These are phyloP conservation scores for Caretta caretta DNA, from an alignment of 2,113 vertebrate species.

Conservation along the genomic window DNA sequence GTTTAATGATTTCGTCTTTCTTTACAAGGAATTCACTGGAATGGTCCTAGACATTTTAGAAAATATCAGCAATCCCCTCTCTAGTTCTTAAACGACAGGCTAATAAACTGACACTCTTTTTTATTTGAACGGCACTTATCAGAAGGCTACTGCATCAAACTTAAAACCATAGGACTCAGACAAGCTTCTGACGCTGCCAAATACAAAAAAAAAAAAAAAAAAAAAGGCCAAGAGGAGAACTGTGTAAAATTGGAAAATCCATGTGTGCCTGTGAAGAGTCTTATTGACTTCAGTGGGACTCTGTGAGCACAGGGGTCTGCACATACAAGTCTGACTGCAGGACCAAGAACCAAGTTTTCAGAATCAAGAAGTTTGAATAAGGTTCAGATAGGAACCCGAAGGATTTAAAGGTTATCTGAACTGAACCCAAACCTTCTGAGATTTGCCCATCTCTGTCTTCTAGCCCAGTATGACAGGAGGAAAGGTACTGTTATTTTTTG, in stretches of 20 bases:
- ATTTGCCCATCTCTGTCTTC: background rate
- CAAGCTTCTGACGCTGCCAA: background rate
- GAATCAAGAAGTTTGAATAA: background rate
- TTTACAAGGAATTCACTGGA: background rate
- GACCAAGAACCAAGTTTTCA: background rate
- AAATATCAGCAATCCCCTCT: background rate
- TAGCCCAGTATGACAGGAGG: rapidly evolving
- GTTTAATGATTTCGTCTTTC: background rate
- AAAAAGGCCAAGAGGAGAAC: background rate
- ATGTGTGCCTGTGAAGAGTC: background rate
- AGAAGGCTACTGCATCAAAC: background rate
- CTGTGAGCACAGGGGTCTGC: background rate
- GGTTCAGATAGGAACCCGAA: background rate
- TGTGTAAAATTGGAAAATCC: background rate
- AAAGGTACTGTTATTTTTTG: background rate
- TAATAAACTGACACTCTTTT: background rate
- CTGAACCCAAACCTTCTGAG: background rate
- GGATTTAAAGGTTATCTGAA: background rate
- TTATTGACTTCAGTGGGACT: background rate
- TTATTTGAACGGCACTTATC: background rate
- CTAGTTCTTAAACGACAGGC: background rate
- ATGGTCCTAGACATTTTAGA: background rate
- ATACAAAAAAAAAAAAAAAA: background rate
- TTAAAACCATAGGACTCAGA: background rate
- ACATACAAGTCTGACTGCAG: background rate